Evolutionary conservation across 2,797 vertebrate species (phyloP).

Genomic region (Myioborus melanocephalus): DNA sequence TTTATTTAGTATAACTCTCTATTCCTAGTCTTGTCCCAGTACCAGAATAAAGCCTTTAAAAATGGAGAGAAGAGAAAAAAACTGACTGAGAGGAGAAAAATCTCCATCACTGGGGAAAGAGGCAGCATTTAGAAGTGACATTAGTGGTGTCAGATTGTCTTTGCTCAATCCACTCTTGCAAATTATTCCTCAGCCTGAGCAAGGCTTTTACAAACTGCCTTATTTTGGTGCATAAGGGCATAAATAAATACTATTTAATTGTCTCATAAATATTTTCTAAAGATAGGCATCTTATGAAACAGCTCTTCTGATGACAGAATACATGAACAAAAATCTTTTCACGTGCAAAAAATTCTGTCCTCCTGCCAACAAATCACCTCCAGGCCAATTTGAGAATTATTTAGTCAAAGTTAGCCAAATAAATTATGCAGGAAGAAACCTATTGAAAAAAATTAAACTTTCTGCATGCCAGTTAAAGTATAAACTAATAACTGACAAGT

Average conservation of each 20-base stretch:
- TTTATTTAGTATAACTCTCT: background rate
- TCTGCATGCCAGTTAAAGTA: background rate
- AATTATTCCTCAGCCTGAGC: background rate
- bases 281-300: background rate
- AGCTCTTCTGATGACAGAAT: background rate
- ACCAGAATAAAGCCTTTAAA: background rate
- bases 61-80: background rate
- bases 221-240: background rate
- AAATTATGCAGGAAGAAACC: conserved; percentile 12
- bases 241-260: background rate
- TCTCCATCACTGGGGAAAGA: background rate
- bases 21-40: background rate
- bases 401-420: conserved; percentile 9
- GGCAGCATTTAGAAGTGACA: background rate
- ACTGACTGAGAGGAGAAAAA: background rate
- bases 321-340: background rate
- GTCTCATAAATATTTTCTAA: background rate
- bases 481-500: background rate
- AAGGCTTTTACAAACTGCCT: background rate
- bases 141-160: background rate
- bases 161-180: background rate
- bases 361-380: background rate
- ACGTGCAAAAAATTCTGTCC: background rate
- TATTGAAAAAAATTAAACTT: conserved; percentile 31
- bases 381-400: background rate